Percentiles rank a stretch among this genome's conserved stretches.
Conservation (phyloP, 2,888 invertebrate genomes). For the Polyploca ridens region DNA sequence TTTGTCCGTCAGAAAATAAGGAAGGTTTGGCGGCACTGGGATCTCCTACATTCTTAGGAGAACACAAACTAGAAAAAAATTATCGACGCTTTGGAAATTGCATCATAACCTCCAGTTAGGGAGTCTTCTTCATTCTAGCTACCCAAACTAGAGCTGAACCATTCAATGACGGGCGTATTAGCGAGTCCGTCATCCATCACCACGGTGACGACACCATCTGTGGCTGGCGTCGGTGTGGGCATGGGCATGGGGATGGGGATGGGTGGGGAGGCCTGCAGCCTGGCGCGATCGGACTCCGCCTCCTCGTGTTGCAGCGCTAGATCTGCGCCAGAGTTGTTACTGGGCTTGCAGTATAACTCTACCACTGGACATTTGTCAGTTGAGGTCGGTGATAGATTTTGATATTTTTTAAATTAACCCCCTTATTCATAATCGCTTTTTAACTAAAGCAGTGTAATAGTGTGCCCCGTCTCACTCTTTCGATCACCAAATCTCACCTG, state of each 20-base stretch:
- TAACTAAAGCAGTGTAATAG: no score
- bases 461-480: no score
- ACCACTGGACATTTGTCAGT: slow-evolving; percentile 97
- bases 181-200: slow-evolving; percentile 69
- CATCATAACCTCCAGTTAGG: no score
- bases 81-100: no score
- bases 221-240: background rate
- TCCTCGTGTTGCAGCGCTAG: slow-evolving; percentile 96
- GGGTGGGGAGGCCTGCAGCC: slow-evolving; percentile 84
- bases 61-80: no score
- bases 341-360: slow-evolving; percentile 96
- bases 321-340: slow-evolving; percentile 95
- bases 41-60: no score
- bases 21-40: no score
- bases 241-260: slow-evolving; percentile 17
- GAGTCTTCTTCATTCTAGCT: slow-evolving; percentile 45
- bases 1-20: no score
- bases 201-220: slow-evolving; percentile 54
- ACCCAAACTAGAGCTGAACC: slow-evolving; percentile 67
- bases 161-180: slow-evolving; percentile 64
- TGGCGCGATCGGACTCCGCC: slow-evolving; percentile 96
- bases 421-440: no score
- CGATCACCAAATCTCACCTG: no score
- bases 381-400: slow-evolving; percentile 84
- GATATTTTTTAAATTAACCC: background rate